These are phyloP conservation scores for Pollachius pollachius DNA, from an alignment of 2,113 vertebrate species.

Conservation along the genomic window DNA sequence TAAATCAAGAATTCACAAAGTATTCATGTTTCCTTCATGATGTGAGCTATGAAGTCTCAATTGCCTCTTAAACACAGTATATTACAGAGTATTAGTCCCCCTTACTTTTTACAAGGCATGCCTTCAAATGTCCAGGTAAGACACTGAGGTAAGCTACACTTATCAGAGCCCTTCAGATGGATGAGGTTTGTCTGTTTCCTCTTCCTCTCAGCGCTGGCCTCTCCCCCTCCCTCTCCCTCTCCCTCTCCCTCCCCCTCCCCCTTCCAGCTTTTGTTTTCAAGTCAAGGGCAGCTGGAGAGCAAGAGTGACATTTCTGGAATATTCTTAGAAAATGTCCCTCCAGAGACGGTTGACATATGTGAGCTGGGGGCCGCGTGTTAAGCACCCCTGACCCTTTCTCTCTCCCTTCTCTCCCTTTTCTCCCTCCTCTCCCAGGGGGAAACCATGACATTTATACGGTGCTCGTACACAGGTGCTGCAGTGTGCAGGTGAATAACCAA, in stretches of 20 bases:
- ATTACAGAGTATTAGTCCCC: no score
- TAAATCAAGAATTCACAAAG: no score
- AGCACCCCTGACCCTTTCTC: conserved; percentile 32
- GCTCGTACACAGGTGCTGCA: conserved; percentile 10
- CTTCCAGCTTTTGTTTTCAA: conserved; percentile 28
- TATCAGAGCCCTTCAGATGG: conserved; percentile 17
- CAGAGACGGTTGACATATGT: conserved; percentile 21
- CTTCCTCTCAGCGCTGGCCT: not conserved
- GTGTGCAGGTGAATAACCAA: not conserved
- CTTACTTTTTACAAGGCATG: not conserved
- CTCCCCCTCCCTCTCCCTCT: not conserved
- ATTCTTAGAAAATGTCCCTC: conserved; percentile 41
- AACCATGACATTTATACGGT: conserved; percentile 4
- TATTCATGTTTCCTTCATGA: no score
- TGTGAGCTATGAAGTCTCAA: no score
- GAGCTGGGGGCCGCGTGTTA: conserved; percentile 26
- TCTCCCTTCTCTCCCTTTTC: not conserved
- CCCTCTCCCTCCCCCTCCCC: not conserved
- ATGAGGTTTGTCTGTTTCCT: conserved; percentile 29
- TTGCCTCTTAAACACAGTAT: no score
- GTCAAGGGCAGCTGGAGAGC: conserved; percentile 44
- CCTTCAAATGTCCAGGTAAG: conserved; percentile 23
- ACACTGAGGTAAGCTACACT: conserved; percentile 15
- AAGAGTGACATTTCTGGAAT: conserved; percentile 57
- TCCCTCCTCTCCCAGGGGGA: not conserved